Base-by-base conservation (phyloP, 2,888 invertebrate genomes). In the Athripsodes cinereus region DNA sequence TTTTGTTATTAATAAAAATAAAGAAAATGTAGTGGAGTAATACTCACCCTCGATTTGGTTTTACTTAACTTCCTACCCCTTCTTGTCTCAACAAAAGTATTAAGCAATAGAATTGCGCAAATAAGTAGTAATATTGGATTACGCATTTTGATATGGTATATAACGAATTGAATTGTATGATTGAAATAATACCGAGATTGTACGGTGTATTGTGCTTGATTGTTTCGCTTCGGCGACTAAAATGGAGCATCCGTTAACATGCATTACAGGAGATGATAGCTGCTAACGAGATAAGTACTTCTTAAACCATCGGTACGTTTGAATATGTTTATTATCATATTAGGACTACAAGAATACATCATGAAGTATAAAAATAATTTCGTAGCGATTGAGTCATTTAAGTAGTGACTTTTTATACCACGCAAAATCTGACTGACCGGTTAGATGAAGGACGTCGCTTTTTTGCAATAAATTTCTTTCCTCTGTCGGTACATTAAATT, bases 31-130 rank as follows among this genome's bases (percentile, higher is more conserved):
- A n/a, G n/a, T n/a, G n/a, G n/a, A n/a, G n/a, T n/a, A n/a, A n/a
- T n/a, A 47, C 59, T 61, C 69, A 86, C 87, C 78, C 87, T 85
- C 0, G 90, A 90, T 69, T 88, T 90, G 53, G 87, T 86, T 66
- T 88, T 84, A 65, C 86, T 80, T 67, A 90, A 80, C 31, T 82
- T 78, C 60, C 90, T 80, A 10, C 86, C 89, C 67, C 90, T 81
- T 50, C 91, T 79, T 13, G 40, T 40, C 8, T 40, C 40, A 3
- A 40, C 40, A 40, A 40, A 40, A 8, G 40, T n/a, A 40, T 40
- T 40, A 2, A 8, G 16, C 40, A 40, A 40, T n/a, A 40, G 40
- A 40, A 40, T 40, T 40, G 13, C 16, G 16, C 40, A 40, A n/a
- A 40, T 40, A 3, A 40, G 13, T 13, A 40, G 13, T 16, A 40